These are phyloP conservation scores for Vireo altiloquus DNA, from an alignment of 2,113 vertebrate genomes.

Conservation along the genomic window DNA sequence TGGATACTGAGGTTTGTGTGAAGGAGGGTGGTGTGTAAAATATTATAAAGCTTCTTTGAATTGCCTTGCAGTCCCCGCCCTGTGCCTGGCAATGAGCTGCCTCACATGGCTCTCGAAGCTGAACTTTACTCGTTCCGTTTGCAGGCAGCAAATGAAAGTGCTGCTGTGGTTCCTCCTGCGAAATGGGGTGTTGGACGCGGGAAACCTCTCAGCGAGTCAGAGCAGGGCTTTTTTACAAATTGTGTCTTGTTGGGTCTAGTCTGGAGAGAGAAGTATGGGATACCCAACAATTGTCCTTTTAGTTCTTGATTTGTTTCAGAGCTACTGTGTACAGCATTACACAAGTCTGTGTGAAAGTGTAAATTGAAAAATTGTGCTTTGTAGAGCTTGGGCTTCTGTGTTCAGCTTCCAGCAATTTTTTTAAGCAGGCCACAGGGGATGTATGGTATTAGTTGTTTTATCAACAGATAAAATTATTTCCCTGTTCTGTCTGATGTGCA, in stretches of 20 bases:
- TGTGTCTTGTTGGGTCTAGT: neutral
- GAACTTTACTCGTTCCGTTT: neutral
- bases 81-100: neutral
- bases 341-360: neutral
- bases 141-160: neutral
- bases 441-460: neutral
- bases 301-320: neutral
- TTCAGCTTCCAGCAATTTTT: neutral
- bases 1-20: neutral
- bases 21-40: neutral
- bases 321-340: neutral
- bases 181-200: neutral
- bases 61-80: neutral
- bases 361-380: neutral
- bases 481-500: neutral
- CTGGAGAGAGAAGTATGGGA: neutral
- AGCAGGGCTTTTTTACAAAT: neutral
- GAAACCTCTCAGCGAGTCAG: neutral
- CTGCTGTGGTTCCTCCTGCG: neutral
- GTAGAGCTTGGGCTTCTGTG: neutral
- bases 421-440: neutral
- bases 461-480: neutral
- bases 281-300: neutral
- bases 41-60: neutral
- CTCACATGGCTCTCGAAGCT: neutral